Percentiles rank a stretch among this genome's conserved stretches.
Evolutionary conservation across 2,888 invertebrate species (phyloP).

Genomic region (Dolichomitus sp.): DNA sequence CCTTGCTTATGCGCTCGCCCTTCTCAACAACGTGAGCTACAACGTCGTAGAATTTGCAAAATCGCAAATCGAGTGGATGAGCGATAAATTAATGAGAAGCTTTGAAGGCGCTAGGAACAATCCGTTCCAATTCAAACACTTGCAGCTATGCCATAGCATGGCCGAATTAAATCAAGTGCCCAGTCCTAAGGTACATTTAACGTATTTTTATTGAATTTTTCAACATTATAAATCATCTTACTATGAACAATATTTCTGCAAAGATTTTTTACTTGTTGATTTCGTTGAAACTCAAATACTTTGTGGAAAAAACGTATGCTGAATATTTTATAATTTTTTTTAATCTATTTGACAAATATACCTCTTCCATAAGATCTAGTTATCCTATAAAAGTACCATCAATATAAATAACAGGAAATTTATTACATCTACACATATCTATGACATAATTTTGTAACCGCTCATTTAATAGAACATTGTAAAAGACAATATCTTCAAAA

Average conservation of each 20-base stretch:
- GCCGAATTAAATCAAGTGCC: constrained; percentile 95
- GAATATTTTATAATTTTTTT: no score
- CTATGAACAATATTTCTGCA: background rate
- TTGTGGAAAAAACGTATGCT: no score
- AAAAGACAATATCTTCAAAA: no score
- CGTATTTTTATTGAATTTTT: background rate
- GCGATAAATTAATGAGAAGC: constrained; percentile 97
- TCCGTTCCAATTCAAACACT: constrained; percentile 97
- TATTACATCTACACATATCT: no score
- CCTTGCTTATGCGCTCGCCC: constrained; percentile 96
- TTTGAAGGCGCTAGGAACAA: constrained; percentile 97
- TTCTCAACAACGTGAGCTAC: constrained; percentile 98
- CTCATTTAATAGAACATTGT: no score
- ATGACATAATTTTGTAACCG: no score
- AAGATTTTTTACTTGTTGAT: background rate
- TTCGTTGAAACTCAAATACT: no score
- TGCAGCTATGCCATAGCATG: constrained; percentile 97
- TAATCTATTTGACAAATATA: no score
- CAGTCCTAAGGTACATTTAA: constrained; percentile 91
- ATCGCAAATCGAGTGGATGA: constrained; percentile 99
- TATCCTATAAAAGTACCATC: no score
- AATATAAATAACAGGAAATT: no score
- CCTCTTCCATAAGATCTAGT: no score
- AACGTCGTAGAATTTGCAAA: constrained; percentile 99
- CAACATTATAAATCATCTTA: no score